Conservation (phyloP, 2,113 vertebrate genomes). For the Microtus montanus region DNA sequence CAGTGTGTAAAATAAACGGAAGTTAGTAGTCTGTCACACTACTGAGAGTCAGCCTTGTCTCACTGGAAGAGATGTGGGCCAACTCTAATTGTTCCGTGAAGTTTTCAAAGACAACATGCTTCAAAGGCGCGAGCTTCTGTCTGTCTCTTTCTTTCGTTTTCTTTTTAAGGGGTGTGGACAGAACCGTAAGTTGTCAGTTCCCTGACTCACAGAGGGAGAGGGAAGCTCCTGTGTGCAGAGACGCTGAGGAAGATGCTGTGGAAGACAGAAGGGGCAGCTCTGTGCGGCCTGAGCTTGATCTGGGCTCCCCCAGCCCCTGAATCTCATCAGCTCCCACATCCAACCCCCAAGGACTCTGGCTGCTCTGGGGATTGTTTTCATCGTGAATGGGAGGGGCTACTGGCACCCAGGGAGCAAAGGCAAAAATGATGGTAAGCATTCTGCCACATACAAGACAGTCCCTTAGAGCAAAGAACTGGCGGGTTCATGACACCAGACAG, state of each 20-base stretch:
- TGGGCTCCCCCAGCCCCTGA: no score
- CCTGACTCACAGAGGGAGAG: background rate
- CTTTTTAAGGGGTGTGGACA: background rate
- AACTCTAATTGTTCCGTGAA: background rate
- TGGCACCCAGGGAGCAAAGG: background rate
- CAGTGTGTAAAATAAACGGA: background rate
- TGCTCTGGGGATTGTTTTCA: background rate
- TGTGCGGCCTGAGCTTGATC: no score
- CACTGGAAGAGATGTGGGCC: background rate
- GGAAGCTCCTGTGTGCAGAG: background rate
- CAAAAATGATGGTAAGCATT: background rate
- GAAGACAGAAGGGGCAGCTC: no score
- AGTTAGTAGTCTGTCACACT: background rate
- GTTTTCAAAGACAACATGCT: background rate
- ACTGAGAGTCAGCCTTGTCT: background rate
- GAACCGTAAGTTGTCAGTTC: background rate
- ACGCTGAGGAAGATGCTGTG: background rate
- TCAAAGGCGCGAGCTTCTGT: background rate
- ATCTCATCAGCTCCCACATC: background rate
- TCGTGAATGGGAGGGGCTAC: background rate
- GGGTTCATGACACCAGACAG: background rate
- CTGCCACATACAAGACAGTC: accelerated
- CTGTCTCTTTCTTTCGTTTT: background rate
- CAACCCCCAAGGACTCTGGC: background rate
- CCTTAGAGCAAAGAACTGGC: background rate